These are phyloP conservation scores for Sebastes jordani DNA, from an alignment of 2,797 vertebrate species.

Conservation along the genomic window DNA sequence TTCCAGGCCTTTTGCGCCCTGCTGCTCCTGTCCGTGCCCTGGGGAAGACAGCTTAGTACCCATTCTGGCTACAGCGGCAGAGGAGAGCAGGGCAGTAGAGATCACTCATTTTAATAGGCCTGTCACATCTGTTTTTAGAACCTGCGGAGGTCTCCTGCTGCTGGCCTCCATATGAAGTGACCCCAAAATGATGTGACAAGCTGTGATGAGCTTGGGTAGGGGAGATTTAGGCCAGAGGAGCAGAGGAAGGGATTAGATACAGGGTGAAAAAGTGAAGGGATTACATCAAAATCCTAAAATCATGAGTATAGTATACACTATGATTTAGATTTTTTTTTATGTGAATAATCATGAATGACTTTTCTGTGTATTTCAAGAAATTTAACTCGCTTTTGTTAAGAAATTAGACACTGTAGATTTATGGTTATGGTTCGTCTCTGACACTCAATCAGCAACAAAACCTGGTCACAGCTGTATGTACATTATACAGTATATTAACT, in stretches of 20 bases:
- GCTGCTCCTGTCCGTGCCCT: constrained; percentile 59
- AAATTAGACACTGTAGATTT: neutral
- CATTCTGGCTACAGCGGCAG: constrained; percentile 64
- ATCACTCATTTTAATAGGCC: constrained; percentile 87
- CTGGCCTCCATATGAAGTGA: constrained; percentile 73
- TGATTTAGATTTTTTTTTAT: neutral
- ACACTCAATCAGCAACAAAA: neutral
- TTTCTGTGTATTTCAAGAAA: neutral
- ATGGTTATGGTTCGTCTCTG: neutral
- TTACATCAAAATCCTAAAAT: constrained; percentile 26
- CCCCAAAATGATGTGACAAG: constrained; percentile 80
- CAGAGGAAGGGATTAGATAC: constrained; percentile 35
- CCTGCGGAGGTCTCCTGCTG: constrained; percentile 71
- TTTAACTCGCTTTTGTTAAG: neutral
- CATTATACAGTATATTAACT: neutral
- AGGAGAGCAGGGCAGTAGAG: constrained; percentile 66
- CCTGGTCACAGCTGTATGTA: neutral
- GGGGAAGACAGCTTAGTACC: constrained; percentile 73
- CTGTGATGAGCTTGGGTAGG: constrained; percentile 70
- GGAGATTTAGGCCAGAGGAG: constrained; percentile 37
- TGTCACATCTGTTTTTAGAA: constrained; percentile 85
- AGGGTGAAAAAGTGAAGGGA: constrained; percentile 12
- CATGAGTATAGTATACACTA: neutral
- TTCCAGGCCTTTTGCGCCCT: constrained; percentile 61
- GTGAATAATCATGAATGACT: neutral